Percentiles rank a stretch among this genome's conserved stretches.
phyloP scores from a whole-genome alignment of 2,797 vertebrate genomes.

The Chiloscyllium punctatum region DNA sequence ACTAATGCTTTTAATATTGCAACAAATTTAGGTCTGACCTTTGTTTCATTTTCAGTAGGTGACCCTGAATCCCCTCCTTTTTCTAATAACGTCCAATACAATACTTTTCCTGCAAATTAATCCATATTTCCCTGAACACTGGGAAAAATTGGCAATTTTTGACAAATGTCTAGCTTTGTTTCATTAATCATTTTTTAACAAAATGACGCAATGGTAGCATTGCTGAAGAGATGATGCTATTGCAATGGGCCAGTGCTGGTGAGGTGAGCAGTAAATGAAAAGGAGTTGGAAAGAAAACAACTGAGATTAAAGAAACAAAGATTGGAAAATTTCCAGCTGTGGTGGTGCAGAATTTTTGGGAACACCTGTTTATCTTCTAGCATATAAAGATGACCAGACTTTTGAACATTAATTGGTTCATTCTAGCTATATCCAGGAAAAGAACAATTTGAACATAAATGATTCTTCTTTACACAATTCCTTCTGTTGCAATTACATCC shows the following conservation, averaged over 20 bases:
- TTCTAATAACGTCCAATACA: background rate
- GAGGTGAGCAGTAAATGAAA: background rate
- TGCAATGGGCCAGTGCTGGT: background rate
- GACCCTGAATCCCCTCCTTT: background rate
- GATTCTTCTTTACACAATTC: background rate
- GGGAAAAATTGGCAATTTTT: background rate
- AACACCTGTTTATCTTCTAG: background rate
- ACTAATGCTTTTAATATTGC: background rate
- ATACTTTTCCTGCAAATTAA: background rate
- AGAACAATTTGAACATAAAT: background rate
- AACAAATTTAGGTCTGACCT: background rate
- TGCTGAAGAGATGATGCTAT: background rate
- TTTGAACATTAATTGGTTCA: background rate
- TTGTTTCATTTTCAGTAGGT: background rate
- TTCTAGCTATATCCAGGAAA: background rate
- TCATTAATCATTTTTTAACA: background rate
- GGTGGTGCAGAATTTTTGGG: background rate
- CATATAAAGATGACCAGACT: background rate
- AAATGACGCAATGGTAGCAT: background rate
- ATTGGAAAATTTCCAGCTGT: background rate
- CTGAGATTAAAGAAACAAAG: background rate
- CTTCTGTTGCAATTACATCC: background rate
- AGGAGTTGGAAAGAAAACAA: background rate
- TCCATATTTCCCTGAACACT: background rate
- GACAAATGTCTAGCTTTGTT: background rate